Conservation (phyloP, 2,888 invertebrate genomes). For the Allacma fusca region DNA sequence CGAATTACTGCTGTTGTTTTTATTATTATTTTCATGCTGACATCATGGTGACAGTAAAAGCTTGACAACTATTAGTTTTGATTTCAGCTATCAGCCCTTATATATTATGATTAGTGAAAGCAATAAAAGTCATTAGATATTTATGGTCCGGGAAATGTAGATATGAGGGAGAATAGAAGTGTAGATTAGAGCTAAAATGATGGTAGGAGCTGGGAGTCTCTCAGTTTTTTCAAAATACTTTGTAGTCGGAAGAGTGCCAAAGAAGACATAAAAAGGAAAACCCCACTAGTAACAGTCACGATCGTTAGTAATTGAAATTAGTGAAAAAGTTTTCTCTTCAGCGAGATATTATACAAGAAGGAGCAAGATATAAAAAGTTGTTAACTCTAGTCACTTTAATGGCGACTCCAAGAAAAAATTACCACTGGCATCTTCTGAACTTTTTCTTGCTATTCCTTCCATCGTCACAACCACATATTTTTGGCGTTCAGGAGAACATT, state of each 20-base stretch:
- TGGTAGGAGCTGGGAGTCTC: neutral
- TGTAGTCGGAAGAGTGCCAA: slow-evolving; percentile 17
- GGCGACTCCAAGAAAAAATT: slow-evolving; percentile 9
- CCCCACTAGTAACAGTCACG: slow-evolving; percentile 6
- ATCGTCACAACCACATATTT: slow-evolving; percentile 26
- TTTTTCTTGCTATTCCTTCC: slow-evolving; percentile 25
- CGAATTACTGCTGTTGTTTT: neutral
- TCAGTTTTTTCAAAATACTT: neutral
- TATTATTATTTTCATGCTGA: neutral
- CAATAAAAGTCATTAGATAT: neutral
- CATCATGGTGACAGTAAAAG: slow-evolving; percentile 11
- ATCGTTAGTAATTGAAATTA: slow-evolving; percentile 35
- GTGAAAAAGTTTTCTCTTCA: slow-evolving; percentile 13
- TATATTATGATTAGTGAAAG: neutral
- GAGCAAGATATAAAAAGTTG: neutral
- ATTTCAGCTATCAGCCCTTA: neutral
- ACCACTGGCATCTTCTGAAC: slow-evolving; percentile 19
- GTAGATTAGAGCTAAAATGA: neutral
- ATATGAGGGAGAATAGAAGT: neutral
- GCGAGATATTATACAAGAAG: neutral
- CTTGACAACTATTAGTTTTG: neutral
- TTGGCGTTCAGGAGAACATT: slow-evolving; percentile 6
- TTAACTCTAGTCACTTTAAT: neutral
- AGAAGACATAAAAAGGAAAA: neutral
- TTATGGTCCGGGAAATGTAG: slow-evolving; percentile 2